Evolutionary conservation across 2,113 vertebrate genomes (phyloP), one percentile per base, ranked within the genome.

Genomic region (Caranx melampygus): DNA sequence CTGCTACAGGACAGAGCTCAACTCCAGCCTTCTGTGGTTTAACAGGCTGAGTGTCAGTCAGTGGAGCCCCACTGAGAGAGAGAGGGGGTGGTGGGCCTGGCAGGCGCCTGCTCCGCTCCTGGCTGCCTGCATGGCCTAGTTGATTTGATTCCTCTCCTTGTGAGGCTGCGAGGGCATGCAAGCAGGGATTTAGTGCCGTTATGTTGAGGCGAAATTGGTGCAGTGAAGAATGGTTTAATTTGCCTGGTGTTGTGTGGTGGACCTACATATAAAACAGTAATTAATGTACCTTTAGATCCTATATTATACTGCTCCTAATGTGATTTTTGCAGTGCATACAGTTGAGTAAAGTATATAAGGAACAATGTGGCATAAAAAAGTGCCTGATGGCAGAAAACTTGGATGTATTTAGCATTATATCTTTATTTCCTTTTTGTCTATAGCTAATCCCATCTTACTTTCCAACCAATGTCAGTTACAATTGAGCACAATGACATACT

Each of bases 121-220:
- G 63, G 47, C 78, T 84, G 73, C 72, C 77, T 81, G 73, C 82
- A 58, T 91, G 87, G 83, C 85, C 88, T 90, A 89, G 72, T 90
- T 92, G 82, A 86, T 83, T 81, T 83, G 65, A 89, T 81, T 83
- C 52, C 64, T 75, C 64, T 59, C 40, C 44, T 70, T 79, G 21
- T 18, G 35, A 45, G 54, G 52, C 37, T 77, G 68, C 52, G 72
- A 57, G 55, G 64, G 16, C 54, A 57, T 69, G 63, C 21, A 69
- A 82, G 55, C 71, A 26, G 33, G 66, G 55, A 83, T 82, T 83
- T 85, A 67, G 73, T 63, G 47, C 47, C 60, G 40, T 58, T 83
- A 26, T 37, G 70, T 76, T 67, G 64, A 80, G 35, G 34, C 67
- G 58, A 74, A 66, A 87, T 34, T 87, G 70, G 72, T 84, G 74